phyloP scores from a whole-genome alignment of 2,797 vertebrate species.

The Neosilurus mollespiculum region DNA sequence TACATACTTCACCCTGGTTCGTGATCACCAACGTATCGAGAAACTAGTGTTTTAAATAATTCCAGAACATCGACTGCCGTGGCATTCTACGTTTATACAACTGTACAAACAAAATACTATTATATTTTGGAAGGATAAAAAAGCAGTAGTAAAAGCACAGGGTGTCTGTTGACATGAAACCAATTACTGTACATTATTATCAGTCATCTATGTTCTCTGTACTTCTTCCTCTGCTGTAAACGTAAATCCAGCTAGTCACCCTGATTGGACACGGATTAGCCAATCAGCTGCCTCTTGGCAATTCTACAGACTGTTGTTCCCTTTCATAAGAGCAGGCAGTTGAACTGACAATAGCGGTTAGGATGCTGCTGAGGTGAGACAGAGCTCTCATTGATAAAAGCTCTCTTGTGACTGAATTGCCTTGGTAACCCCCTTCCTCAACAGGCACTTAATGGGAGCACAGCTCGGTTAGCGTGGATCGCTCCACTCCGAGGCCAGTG shows the following conservation, averaged over 20 bases:
- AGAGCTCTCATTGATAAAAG: slow-evolving; percentile 63
- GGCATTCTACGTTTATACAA: too few species aligned
- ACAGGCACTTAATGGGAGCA: slow-evolving; percentile 56
- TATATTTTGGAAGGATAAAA: neutral
- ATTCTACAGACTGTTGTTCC: slow-evolving; percentile 51
- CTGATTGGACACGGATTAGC: slow-evolving; percentile 45
- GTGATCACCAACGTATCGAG: neutral
- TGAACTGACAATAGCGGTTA: slow-evolving; percentile 54
- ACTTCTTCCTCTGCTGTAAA: slow-evolving; percentile 13
- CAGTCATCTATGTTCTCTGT: neutral
- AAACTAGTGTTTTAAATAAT: neutral
- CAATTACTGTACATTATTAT: neutral
- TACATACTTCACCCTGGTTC: neutral
- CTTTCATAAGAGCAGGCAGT: slow-evolving; percentile 53
- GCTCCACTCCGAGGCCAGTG: slow-evolving; percentile 50
- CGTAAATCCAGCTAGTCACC: slow-evolving; percentile 12
- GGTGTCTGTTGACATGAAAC: neutral
- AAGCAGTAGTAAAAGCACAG: neutral
- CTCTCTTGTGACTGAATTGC: slow-evolving; percentile 58
- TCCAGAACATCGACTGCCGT: neutral
- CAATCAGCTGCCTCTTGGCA: slow-evolving; percentile 47
- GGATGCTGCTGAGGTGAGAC: slow-evolving; percentile 60
- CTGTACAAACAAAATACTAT: too few species aligned
- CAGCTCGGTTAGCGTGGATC: slow-evolving; percentile 54
- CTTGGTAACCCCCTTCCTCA: slow-evolving; percentile 60